phyloP scores from a whole-genome alignment of 2,113 vertebrate genomes.

The Diglossa brunneiventris region DNA sequence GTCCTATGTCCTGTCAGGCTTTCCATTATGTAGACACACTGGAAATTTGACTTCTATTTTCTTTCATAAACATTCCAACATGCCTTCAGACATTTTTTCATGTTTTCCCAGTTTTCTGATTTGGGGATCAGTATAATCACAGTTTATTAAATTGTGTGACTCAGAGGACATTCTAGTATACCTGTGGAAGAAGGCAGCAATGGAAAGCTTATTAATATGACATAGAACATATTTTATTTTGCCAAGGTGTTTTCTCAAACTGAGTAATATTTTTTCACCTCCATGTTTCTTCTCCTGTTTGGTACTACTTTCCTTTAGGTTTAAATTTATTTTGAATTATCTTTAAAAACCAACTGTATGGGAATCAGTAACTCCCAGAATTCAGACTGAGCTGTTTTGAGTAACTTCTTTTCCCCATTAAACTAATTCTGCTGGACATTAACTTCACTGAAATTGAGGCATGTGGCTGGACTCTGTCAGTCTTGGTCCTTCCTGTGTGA shows the following conservation, averaged over 20 bases:
- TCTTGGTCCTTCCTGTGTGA: neutral
- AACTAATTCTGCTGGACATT: neutral
- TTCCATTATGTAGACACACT: neutral
- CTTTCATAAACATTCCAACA: neutral
- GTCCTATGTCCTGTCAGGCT: neutral
- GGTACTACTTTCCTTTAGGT: neutral
- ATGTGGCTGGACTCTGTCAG: neutral
- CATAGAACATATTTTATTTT: neutral
- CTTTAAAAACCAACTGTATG: neutral
- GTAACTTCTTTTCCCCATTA: neutral
- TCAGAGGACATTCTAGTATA: neutral
- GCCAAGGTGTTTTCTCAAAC: neutral
- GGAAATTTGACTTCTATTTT: neutral
- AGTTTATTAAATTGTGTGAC: neutral
- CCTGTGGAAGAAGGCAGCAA: neutral
- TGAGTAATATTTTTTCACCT: neutral
- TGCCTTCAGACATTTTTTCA: neutral
- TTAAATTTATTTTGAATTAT: neutral
- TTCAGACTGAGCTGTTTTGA: neutral
- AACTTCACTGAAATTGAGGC: neutral
- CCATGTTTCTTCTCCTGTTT: neutral
- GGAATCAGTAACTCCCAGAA: neutral
- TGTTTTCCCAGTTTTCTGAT: neutral
- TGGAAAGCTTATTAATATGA: neutral
- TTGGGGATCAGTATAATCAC: neutral